phyloP scores from a whole-genome alignment of 64 coral and sea anemone species.

The Trachythela sp. region DNA sequence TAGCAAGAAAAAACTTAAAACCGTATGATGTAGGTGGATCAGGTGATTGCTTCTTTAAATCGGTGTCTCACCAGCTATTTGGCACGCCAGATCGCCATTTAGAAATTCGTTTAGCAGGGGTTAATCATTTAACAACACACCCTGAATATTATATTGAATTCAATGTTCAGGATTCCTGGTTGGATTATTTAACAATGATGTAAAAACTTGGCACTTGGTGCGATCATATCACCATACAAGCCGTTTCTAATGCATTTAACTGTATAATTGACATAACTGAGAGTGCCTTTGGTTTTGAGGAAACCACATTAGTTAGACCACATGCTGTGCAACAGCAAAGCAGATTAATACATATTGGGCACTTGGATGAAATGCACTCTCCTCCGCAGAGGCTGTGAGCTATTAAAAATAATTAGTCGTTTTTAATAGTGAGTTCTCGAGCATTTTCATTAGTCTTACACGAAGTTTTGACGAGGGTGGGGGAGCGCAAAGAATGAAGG shows the following conservation, averaged over 20 bases:
- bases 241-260: neutral
- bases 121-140: neutral
- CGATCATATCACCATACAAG: neutral
- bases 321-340: neutral
- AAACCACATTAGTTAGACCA: no score
- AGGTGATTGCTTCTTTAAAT: constrained; percentile 30
- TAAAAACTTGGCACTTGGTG: neutral
- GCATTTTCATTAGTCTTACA: no score
- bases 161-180: neutral
- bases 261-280: constrained; percentile 12
- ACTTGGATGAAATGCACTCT: no score
- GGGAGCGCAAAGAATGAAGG: no score
- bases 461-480: no score
- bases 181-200: neutral
- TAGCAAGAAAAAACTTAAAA: neutral
- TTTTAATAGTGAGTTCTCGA: no score
- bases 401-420: no score
- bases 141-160: constrained; percentile 11
- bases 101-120: constrained; percentile 7
- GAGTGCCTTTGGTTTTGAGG: no score
- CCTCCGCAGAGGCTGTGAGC: no score
- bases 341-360: neutral
- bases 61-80: constrained; percentile 27
- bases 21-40: constrained; percentile 30
- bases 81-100: constrained; percentile 13